Evolutionary conservation across 2,797 vertebrate genomes (phyloP).

Genomic region (Tamandua tetradactyla): DNA sequence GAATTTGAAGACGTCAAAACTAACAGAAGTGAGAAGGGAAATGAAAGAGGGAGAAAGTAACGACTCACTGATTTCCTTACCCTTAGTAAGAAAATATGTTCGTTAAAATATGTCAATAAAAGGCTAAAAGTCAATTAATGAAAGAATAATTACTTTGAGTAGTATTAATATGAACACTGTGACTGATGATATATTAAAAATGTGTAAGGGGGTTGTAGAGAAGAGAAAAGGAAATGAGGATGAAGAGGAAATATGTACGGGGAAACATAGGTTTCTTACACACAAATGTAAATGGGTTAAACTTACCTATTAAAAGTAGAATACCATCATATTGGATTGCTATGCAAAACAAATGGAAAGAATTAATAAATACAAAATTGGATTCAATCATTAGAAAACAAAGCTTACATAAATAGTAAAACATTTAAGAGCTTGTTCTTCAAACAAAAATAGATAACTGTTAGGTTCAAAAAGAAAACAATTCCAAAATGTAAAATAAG

Average conservation of each 20-base stretch:
- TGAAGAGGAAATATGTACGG: neutral
- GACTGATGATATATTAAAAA: neutral
- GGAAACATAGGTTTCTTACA: neutral
- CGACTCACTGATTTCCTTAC: neutral
- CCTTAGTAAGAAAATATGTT: neutral
- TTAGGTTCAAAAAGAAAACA: no score
- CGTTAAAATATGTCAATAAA: neutral
- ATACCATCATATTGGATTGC: no score
- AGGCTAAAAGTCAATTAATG: neutral
- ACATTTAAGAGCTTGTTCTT: no score
- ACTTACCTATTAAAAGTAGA: no score
- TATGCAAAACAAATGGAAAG: no score
- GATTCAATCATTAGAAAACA: no score
- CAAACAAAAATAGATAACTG: no score
- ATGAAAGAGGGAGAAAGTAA: neutral
- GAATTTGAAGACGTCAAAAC: neutral
- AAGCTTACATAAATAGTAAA: no score
- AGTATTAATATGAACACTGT: neutral
- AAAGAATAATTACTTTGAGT: neutral
- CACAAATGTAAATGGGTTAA: neutral
- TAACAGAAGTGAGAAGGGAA: neutral
- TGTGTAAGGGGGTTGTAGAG: no score
- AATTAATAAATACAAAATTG: no score
- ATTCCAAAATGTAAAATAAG: no score
- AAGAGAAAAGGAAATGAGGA: neutral